Evolutionary conservation across 2,888 invertebrate species (phyloP), one percentile per base, ranked within the genome.

Genomic region (Stenodema calcarata): DNA sequence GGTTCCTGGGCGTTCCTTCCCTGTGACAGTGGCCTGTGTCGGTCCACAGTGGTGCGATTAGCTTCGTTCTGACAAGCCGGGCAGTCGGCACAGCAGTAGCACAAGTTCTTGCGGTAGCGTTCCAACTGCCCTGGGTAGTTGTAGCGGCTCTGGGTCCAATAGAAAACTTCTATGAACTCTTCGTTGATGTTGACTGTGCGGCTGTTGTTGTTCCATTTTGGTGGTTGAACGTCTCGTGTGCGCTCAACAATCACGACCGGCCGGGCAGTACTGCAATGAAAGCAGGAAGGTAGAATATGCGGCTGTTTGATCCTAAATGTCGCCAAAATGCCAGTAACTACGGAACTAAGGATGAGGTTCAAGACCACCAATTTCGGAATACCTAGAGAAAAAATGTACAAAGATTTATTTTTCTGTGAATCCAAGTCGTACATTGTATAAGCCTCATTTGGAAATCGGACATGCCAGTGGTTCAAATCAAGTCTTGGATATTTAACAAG

Each of bases 81-180:
- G 30, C 86, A 86, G n/a, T 86, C 81, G 16, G 76, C 86, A 30
- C 86, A 86, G 76, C 86, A 86, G 73, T 86, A 86, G 73, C 86
- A 86, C 47, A 86, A 23, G 35, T 86, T 86, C 41, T 86, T 86
- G n/a, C 81, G 70, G 23, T 86, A 86, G 18, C 86, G 30, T 28
- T 86, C 86, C 80, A 86, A 69, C 41, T 86, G 76, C 4, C 86
- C 86, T 2, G 86, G 86, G 50, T 81, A 86, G 44, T 78, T 86
- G 81, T 78, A 86, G 16, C 78, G 70, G 47, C 81, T 86, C 18
- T 86, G 78, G 23, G 86, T 86, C 80, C 81, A 81, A 35, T 86
- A 86, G 41, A 78, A 86, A 23, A 86, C 86, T 70, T 86, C 86
- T 23, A 86, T 81, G 80, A 81, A 81, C 18, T 86, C 81, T 50